Percentiles rank a stretch among this genome's conserved stretches.
These are phyloP conservation scores for Hetaerina titia DNA, from an alignment of 2,888 invertebrate genomes.

Conservation along the genomic window DNA sequence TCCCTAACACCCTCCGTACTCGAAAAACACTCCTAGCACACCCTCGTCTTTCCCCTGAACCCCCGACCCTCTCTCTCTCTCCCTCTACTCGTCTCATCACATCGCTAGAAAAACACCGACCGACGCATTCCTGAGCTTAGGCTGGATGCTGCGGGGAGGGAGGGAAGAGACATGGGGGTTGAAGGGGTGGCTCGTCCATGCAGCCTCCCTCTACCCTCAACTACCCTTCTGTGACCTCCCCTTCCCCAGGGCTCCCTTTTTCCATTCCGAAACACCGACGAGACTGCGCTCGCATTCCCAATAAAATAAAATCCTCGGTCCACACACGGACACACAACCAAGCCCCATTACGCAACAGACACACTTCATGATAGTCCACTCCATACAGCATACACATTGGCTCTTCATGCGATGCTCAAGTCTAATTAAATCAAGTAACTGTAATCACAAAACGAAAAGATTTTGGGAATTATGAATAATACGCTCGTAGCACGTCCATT, in stretches of 20 bases:
- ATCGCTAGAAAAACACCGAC: conserved; percentile 41
- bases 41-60: not conserved
- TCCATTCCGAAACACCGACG: not conserved
- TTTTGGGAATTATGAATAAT: no score
- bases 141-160: not conserved
- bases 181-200: not conserved
- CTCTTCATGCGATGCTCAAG: no score
- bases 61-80: not conserved
- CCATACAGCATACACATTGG: not conserved
- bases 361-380: not conserved
- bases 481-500: no score
- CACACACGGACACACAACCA: not conserved
- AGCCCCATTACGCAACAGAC: not conserved
- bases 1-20: not conserved
- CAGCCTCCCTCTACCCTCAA: not conserved
- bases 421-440: no score
- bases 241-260: not conserved
- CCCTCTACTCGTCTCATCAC: not conserved
- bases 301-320: not conserved
- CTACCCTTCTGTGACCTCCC: not conserved
- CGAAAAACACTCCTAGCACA: not conserved
- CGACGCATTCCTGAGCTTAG: conserved; percentile 34
- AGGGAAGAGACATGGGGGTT: no score
- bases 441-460: no score
- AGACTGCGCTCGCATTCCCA: not conserved